Conservation (phyloP, 2,888 invertebrate genomes). For the Boloria selene region DNA sequence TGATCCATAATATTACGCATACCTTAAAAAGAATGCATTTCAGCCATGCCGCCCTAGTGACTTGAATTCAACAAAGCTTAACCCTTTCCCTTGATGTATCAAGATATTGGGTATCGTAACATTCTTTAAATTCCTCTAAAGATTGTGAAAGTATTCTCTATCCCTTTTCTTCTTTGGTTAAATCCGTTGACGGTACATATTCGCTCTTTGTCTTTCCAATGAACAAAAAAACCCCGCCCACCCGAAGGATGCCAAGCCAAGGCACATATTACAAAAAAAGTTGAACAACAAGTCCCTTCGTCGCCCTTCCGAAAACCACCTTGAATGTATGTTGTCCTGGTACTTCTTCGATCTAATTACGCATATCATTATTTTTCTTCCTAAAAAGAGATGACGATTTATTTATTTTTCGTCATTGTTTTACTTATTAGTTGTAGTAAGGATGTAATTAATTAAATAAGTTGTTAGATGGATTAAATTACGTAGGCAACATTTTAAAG, state of each 20-base stretch:
- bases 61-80: slow-evolving; percentile 50
- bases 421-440: background rate
- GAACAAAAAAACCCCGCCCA: slow-evolving; percentile 10
- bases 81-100: slow-evolving; percentile 45
- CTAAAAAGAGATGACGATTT: background rate
- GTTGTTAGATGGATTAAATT: too few relatives aligned
- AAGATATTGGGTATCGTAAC: slow-evolving; percentile 10
- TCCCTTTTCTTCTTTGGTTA: slow-evolving; percentile 3
- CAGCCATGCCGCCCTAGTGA: slow-evolving; percentile 46
- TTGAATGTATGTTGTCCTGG: slow-evolving; percentile 69
- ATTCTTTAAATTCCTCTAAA: slow-evolving; percentile 18
- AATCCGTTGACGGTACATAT: background rate
- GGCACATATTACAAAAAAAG: slow-evolving; percentile 46
- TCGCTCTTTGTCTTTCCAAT: slow-evolving; percentile 2
- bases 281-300: background rate
- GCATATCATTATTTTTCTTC: slow-evolving; percentile 74
- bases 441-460: background rate
- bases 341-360: slow-evolving; percentile 81
- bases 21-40: slow-evolving; percentile 11
- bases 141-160: slow-evolving; percentile 10
- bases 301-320: slow-evolving; percentile 39
- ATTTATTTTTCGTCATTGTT: background rate
- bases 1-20: slow-evolving; percentile 2
- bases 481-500: too few relatives aligned
- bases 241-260: slow-evolving; percentile 43